Evolutionary conservation across 2,113 vertebrate species (phyloP), one percentile per base, ranked within the genome.

Genomic region (Pithys albifrons): DNA sequence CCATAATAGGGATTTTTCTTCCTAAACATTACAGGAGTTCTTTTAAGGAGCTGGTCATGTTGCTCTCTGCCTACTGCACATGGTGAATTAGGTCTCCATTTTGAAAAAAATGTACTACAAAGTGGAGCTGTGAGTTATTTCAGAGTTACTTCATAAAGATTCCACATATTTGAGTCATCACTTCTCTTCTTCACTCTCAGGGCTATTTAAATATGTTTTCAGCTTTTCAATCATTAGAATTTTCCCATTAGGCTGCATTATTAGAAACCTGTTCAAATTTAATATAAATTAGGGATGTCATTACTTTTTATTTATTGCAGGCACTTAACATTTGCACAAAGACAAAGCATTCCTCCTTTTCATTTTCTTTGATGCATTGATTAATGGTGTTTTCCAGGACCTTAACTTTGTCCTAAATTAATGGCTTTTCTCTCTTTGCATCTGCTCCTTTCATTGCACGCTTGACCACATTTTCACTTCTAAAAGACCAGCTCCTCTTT

Each of bases 261-360:
- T 85, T 76, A 86, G 91, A 64, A 95, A 86, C 79, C 82, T 92
- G 74, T 58, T 93, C 58, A 66, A 90, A 83, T 86, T 77, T 66
- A 88, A 57, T 82, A 90, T 65, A 93, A 92, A 93, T 66, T 78
- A 96, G 41, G 31, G 57, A 70, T 88, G 95, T 94, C 64, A 83
- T 94, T 93, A 57, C 35, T 71, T 88, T 83, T 89, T 94, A 88
- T 95, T 86, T 96, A 92, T 90, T 66, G 85, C 67, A 83, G 74
- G 43, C 85, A 83, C 64, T 94, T 94, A 94, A 92, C 72, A 77
- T 93, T 73, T 92, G 75, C 91, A 94, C 59, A 93, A 84, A 95
- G 57, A 83, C 73, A 81, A 80, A 73, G 27, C 61, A 88, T 37
- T 72, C 28, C 33, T 92, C 73, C 59, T 88, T 88, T 90, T 83